These are phyloP conservation scores for Bufotes viridis DNA, from an alignment of 2,797 vertebrate species.

Conservation along the genomic window DNA sequence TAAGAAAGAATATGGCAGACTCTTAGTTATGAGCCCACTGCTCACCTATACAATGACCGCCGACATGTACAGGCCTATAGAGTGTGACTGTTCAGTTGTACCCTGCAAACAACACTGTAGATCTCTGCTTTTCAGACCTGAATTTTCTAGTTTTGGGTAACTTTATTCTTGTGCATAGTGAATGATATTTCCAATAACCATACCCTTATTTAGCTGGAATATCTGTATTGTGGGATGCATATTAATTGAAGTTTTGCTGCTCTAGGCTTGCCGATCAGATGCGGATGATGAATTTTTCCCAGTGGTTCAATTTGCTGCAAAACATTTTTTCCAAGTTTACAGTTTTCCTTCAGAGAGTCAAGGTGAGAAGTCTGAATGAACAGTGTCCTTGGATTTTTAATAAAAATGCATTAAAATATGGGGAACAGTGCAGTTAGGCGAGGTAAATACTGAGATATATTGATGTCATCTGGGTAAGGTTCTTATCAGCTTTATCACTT, in stretches of 20 bases:
- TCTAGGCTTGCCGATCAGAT: constrained; percentile 87
- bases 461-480: neutral
- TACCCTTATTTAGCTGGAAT: no score
- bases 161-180: neutral
- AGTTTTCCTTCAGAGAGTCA: constrained; percentile 90
- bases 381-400: neutral
- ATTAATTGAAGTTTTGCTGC: constrained; percentile 46
- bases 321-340: constrained; percentile 90
- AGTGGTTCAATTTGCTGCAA: constrained; percentile 86
- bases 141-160: neutral
- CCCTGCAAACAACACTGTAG: no score
- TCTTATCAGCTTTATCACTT: neutral
- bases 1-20: no score
- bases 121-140: no score
- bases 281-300: constrained; percentile 91
- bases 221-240: neutral
- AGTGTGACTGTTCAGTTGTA: no score
- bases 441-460: neutral
- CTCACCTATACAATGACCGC: no score
- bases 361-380: constrained; percentile 77
- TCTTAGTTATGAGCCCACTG: no score
- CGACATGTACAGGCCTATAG: no score
- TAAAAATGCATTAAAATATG: neutral
- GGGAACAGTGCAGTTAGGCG: neutral
- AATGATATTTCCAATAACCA: neutral